Conservation (phyloP, 2,113 vertebrate species). For the Cairina moschata region DNA sequence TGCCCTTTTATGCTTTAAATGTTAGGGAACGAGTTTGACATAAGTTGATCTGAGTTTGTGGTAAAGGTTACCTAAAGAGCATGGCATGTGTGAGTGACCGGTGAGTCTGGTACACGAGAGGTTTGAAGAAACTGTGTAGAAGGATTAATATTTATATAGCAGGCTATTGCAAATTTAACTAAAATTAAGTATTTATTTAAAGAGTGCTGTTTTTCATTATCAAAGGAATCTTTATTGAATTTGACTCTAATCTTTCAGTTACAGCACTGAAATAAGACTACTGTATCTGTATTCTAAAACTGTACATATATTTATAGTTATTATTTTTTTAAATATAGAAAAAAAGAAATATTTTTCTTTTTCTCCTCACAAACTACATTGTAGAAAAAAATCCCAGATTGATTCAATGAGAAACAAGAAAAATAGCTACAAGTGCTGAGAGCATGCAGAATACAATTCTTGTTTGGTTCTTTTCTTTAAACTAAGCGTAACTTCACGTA, state of each 20-base stretch:
- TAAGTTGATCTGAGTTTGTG: constrained; percentile 18
- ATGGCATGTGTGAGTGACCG: not conserved
- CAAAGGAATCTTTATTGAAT: not conserved
- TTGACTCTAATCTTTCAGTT: not conserved
- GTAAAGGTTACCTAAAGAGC: constrained; percentile 59
- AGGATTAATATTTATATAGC: not conserved
- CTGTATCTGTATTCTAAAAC: not conserved
- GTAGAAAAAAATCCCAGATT: not conserved
- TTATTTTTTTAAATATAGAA: not conserved
- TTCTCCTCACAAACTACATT: not conserved
- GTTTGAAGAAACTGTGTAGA: not conserved
- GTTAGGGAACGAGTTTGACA: constrained; percentile 36
- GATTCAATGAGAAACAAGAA: not conserved
- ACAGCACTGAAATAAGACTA: not conserved
- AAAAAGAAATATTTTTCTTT: not conserved
- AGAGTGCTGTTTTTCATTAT: not conserved
- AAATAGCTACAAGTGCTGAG: not conserved
- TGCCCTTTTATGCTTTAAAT: constrained; percentile 62
- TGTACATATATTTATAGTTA: not conserved
- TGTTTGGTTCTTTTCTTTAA: constrained; percentile 16
- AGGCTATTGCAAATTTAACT: not conserved
- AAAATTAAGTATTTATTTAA: not conserved
- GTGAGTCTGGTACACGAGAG: not conserved
- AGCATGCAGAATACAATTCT: not conserved
- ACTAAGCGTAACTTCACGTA: not conserved